Evolutionary conservation across 1,140 invertebrate species (phyloP), one percentile per base, ranked within the genome.

Genomic region (Heliconius eleuchia): DNA sequence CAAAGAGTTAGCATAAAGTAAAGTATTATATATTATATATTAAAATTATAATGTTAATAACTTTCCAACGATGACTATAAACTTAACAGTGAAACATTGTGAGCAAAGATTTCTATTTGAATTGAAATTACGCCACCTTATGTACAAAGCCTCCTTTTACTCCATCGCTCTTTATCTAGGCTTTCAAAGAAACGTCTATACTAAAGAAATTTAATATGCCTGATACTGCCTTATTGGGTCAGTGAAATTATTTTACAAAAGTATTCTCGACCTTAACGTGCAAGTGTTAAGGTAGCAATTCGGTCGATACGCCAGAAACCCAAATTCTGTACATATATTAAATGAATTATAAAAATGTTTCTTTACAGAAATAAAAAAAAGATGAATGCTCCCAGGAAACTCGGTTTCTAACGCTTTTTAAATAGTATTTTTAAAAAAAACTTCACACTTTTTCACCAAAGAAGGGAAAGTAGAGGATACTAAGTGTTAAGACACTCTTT

Each of bases 201-300:
- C 57, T n/a, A 76, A 82, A 76, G 76, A 83, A 78, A 83, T 83
- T 80, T 82, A 80, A 83, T 80, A 83, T 79, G 77, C 72, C 70
- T 81, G 46, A 77, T 81, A 75, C 66, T 50, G 30, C 71, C 74
- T 79, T 79, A 83, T 78, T 80, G 74, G 73, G 80, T 81, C 72
- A 79, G 72, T 72, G 70, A 27, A 66, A 27, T 66, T 5, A 1
- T 66, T 13, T 30, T 52, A 19, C 6, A 19, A 7, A 52, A 19
- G 3, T 46, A 46, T 16, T 46, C 9, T 30, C 60, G 13, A 66
- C 11, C 11, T 66, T 30, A 27, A 66, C 30, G 1, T 66, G 23
- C 30, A 66, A 16, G 23, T 13, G 1, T 27, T 30, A 66, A 66
- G 23, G 23, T 27, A 27, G 23, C 57, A 66, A 66, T 30, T 66